These are phyloP conservation scores for Diploptera punctata DNA, from an alignment of 2,888 invertebrate species.

Conservation along the genomic window DNA sequence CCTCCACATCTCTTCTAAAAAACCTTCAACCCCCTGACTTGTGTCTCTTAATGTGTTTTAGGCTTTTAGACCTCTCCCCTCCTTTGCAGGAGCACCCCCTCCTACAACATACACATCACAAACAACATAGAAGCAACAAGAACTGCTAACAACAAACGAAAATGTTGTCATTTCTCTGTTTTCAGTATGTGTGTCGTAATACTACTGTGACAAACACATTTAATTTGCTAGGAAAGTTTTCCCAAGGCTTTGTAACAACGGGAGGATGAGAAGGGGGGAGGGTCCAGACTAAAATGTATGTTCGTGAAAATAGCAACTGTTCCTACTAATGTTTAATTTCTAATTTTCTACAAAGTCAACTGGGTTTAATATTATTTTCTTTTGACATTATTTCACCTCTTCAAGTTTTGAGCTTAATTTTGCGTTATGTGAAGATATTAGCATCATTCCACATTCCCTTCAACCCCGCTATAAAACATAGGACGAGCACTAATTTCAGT, in stretches of 20 bases:
- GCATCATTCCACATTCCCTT: not conserved
- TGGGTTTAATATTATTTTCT: conserved; percentile 20
- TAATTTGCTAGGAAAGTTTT: conserved; percentile 27
- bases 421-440: not conserved
- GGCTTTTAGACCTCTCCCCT: conserved; percentile 19
- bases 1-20: conserved; percentile 13
- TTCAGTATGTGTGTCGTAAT: conserved; percentile 20
- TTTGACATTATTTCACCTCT: not conserved
- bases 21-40: conserved; percentile 19
- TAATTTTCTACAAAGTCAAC: conserved; percentile 17
- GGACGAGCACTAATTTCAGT: not conserved
- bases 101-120: conserved; percentile 15
- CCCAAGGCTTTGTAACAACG: conserved; percentile 29
- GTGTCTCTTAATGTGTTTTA: conserved; percentile 30
- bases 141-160: conserved; percentile 23
- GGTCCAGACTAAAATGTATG: conserved; percentile 14
- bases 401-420: not conserved
- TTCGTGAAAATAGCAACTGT: conserved; percentile 2
- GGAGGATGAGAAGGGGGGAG: not conserved
- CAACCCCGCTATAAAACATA: not conserved
- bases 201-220: conserved; percentile 30
- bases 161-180: conserved; percentile 26
- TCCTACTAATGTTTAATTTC: conserved; percentile 29
- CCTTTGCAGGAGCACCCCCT: not conserved
- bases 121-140: conserved; percentile 3